phyloP scores from a whole-genome alignment of 1,140 invertebrate species.

The Camponotus vicinus region DNA sequence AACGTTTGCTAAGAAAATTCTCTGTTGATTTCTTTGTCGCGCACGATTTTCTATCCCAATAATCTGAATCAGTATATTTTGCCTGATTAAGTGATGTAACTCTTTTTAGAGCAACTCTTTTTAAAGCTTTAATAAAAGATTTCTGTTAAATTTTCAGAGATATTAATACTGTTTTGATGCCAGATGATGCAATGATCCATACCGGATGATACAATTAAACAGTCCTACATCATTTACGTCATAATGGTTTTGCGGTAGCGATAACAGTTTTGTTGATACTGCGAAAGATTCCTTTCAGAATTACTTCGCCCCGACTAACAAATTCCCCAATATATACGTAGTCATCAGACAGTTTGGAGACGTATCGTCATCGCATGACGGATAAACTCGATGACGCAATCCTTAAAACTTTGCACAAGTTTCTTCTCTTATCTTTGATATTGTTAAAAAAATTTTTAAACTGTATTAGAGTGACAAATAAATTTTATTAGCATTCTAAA shows the following conservation, averaged over 20 bases:
- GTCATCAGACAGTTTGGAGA: slow-evolving; percentile 48
- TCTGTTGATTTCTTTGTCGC: neutral
- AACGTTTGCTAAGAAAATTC: slow-evolving; percentile 65
- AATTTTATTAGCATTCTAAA: neutral
- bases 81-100: neutral
- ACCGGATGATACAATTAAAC: slow-evolving; percentile 35
- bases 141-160: slow-evolving; percentile 19
- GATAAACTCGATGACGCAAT: neutral
- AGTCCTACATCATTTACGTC: slow-evolving; percentile 30
- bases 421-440: neutral
- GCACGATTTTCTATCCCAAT: neutral
- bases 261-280: slow-evolving; percentile 55
- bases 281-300: slow-evolving; percentile 34
- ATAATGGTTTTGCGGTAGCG: slow-evolving; percentile 66
- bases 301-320: neutral
- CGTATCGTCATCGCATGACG: slow-evolving; percentile 1
- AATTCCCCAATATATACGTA: slow-evolving; percentile 22
- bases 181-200: neutral
- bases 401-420: neutral
- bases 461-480: neutral
- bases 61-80: neutral
- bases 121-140: neutral
- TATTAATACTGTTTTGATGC: neutral
- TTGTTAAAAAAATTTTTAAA: neutral
- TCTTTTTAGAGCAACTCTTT: neutral